Percentiles rank a stretch among this genome's conserved stretches.
Evolutionary conservation across 2,113 vertebrate species (phyloP).

Genomic region (Thermophis baileyi): DNA sequence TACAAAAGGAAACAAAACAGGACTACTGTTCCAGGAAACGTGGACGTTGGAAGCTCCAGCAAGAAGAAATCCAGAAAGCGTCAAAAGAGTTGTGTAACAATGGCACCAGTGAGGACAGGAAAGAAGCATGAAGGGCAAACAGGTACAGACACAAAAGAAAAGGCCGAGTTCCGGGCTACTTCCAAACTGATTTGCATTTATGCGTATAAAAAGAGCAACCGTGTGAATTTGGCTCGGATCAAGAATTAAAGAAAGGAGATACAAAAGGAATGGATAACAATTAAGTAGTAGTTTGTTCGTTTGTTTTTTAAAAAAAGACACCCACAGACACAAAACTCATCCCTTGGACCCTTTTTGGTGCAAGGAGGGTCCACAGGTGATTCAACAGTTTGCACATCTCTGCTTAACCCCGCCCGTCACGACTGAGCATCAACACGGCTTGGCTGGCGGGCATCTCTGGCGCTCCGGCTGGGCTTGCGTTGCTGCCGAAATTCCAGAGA

Average conservation of each 20-base stretch:
- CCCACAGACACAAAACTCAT: neutral
- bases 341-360: neutral
- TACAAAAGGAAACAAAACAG: constrained; percentile 57
- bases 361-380: constrained; percentile 9
- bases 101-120: constrained; percentile 43
- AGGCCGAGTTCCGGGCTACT: constrained; percentile 13
- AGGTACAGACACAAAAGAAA: constrained; percentile 21
- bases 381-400: neutral
- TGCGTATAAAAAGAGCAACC: neutral
- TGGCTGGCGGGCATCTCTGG: neutral
- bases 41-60: constrained; percentile 62
- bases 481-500: neutral
- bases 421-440: neutral
- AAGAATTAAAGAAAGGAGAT: neutral
- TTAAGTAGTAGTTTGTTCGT: fast-evolving
- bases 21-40: constrained; percentile 59
- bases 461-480: neutral
- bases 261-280: neutral
- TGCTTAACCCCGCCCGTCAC: neutral
- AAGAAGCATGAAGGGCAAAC: constrained; percentile 40
- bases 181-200: constrained; percentile 33
- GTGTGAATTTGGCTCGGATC: neutral
- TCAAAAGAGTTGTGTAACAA: constrained; percentile 49
- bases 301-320: neutral
- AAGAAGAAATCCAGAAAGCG: constrained; percentile 52